Evolutionary conservation across 2,888 invertebrate genomes (phyloP), one percentile per base, ranked within the genome.

Genomic region (Druceiella hillmani): DNA sequence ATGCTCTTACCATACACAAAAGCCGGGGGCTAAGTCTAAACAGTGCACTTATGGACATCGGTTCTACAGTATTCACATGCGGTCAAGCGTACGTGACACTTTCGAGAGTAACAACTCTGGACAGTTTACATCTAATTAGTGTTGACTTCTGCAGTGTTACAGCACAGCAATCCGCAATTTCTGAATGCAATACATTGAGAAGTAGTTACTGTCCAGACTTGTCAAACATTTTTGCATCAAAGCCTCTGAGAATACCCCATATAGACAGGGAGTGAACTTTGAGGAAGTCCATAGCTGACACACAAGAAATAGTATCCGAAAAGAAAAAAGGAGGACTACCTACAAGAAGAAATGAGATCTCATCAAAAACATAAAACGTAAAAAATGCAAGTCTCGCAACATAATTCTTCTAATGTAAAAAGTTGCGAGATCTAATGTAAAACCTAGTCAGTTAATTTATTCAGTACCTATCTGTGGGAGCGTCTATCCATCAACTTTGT

Each of bases 1-100:
- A 48, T 42, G 48, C 45, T 22, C 5, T 46, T 31, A 47, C 41
- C 3, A 47, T 47, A 11, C 44, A 47, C 32, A 47, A 42, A 28
- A 39, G 41, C 17, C 46, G 45, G 35, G 45, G 45, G 3, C 43
- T 48, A 37, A 47, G 39, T 38, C 41, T 48, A 15, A 33, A 46
- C 6, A 45, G 36, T 37, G 43, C 44, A 4, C 41, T 48, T 7
- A 40, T 45, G 33, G 46, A 48, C 25, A 45, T 43, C 17, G 44
- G 45, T 15, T 11, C 41, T 11, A 32, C 48, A 11, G 37, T 40
- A 38, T 48, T 44, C 36, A 31, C 43, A 16, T 42, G 32, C 30
- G 45, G 43, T n/a, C 40, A 44, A 28, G 42, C 42, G 10, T 47
- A 47, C 36, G 43, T 45, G 31, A 38, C 40, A 10, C 45, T 43